These are phyloP conservation scores for Menidia beryllina DNA, from an alignment of 2,113 vertebrate genomes.

Conservation along the genomic window DNA sequence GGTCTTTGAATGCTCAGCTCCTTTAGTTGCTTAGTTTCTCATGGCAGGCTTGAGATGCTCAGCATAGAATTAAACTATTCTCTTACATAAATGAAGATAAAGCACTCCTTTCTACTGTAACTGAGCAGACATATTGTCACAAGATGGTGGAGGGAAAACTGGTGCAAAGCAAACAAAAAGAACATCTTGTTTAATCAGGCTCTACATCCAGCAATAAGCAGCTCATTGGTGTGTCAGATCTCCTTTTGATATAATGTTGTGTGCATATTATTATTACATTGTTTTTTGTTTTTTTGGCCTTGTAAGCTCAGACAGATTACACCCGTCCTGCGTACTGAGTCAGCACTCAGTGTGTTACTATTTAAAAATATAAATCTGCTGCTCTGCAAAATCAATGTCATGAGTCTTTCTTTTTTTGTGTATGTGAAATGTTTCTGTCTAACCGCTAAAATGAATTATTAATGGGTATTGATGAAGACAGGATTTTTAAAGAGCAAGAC, in stretches of 20 bases:
- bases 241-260: neutral
- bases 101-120: neutral
- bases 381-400: neutral
- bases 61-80: neutral
- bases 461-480: too few relatives aligned
- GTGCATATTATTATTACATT: neutral
- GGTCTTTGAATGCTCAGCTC: conserved; percentile 18
- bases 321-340: neutral
- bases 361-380: neutral
- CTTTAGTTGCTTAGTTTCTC: conserved; percentile 32
- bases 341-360: neutral
- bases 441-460: too few relatives aligned
- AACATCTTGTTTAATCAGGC: conserved; percentile 1
- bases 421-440: too few relatives aligned
- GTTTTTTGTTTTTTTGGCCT: conserved; percentile 3
- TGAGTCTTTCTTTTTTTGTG: too few relatives aligned
- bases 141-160: neutral
- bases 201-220: conserved; percentile 9
- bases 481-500: too few relatives aligned
- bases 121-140: neutral
- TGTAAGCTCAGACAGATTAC: neutral
- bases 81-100: conserved; percentile 7
- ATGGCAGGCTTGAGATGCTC: neutral
- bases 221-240: neutral
- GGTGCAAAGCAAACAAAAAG: conserved; percentile 14